Conservation (phyloP, 2,888 invertebrate genomes). For the Lutraria lutraria region DNA sequence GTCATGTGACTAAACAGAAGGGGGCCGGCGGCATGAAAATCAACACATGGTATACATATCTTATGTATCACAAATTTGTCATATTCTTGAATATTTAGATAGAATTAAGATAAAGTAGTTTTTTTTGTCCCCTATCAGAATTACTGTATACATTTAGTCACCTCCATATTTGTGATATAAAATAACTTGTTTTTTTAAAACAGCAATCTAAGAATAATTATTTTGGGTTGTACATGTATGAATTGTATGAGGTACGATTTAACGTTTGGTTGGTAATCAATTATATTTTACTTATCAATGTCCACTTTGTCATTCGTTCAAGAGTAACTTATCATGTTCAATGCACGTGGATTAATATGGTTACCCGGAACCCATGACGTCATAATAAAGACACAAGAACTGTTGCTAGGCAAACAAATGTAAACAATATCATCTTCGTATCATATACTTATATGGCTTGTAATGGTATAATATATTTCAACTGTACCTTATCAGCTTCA, state of each 20-base stretch:
- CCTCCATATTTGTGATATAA: not conserved
- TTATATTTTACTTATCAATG: not conserved
- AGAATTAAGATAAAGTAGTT: constrained; percentile 27
- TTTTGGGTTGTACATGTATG: not conserved
- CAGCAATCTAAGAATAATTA: not conserved
- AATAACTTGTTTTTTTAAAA: not conserved
- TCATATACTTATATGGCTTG: too few species aligned
- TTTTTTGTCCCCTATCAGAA: not conserved
- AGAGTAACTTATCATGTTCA: not conserved
- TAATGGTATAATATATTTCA: too few species aligned
- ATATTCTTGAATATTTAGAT: constrained; percentile 31
- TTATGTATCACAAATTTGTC: constrained; percentile 28
- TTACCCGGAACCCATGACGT: not conserved
- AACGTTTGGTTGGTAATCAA: not conserved
- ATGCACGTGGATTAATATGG: not conserved
- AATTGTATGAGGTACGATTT: not conserved
- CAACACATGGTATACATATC: constrained; percentile 36
- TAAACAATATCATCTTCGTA: too few species aligned
- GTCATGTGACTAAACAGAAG: not conserved
- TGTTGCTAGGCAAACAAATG: too few species aligned
- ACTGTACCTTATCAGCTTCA: too few species aligned
- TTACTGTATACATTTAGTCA: constrained; percentile 13
- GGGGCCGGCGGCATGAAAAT: constrained; percentile 22
- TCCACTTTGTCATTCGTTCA: not conserved
- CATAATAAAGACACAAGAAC: not conserved